These are phyloP conservation scores for Lydus trimaculatus DNA, from an alignment of 2,888 invertebrate species.

Conservation along the genomic window DNA sequence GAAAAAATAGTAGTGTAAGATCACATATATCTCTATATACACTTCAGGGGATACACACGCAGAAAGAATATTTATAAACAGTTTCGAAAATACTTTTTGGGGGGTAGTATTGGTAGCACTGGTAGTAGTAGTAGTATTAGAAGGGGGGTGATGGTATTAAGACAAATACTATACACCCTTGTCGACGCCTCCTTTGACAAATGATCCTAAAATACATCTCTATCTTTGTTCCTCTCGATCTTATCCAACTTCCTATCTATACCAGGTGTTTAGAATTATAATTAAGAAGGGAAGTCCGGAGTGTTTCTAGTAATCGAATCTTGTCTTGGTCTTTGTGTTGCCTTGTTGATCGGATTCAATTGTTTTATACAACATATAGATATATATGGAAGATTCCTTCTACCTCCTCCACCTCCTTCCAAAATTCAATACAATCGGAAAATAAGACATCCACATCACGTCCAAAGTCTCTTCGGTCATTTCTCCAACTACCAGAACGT, in stretches of 20 bases:
- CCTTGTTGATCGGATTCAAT: conserved; percentile 3
- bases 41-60: conserved; percentile 45
- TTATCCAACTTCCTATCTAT: background rate
- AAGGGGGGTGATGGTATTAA: conserved; percentile 38
- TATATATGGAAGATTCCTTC: too few species aligned
- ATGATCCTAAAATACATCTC: conserved; percentile 20
- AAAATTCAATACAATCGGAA: background rate
- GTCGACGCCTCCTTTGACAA: conserved; percentile 34
- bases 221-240: too few species aligned
- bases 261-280: background rate
- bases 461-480: conserved; percentile 37
- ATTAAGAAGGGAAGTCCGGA: background rate
- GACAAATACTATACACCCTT: conserved; percentile 36
- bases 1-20: conserved; percentile 31
- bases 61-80: conserved; percentile 46
- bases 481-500: conserved; percentile 31
- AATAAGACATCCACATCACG: conserved; percentile 29
- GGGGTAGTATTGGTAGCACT: background rate
- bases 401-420: too few species aligned
- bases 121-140: conserved; percentile 28
- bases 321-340: background rate
- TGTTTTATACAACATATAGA: background rate
- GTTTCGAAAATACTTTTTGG: too few species aligned
- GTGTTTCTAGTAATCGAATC: background rate
- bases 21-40: conserved; percentile 43